Percentiles rank a stretch among this genome's conserved stretches.
phyloP scores from a whole-genome alignment of 2,113 vertebrate species.

The Potamarius usumacintae region DNA sequence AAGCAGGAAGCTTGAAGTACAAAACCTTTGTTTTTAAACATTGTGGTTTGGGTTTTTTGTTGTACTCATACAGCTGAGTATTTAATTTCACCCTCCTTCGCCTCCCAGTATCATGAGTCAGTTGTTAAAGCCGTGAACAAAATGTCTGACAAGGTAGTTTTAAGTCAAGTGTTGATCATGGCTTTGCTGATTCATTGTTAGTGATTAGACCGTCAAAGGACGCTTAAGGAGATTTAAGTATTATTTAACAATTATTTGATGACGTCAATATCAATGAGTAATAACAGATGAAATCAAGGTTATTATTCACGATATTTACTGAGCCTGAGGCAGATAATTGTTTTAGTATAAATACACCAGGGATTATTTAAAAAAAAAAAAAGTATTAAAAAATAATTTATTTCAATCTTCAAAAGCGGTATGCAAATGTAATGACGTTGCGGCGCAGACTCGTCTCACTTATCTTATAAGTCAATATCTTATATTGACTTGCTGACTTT shows the following conservation, averaged over 20 bases:
- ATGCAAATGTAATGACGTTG: no score
- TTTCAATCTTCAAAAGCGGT: no score
- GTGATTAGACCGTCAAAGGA: neutral
- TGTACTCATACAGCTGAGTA: neutral
- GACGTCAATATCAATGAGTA: no score
- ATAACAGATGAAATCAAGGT: no score
- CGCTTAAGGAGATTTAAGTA: neutral
- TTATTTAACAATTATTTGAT: neutral
- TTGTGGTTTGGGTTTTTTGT: neutral
- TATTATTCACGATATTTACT: no score
- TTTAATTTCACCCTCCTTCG: neutral
- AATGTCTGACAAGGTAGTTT: neutral
- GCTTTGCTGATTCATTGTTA: neutral
- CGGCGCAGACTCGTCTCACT: no score
- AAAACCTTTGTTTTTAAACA: neutral
- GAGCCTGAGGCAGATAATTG: no score
- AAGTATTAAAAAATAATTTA: no score
- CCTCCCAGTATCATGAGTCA: neutral
- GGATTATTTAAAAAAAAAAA: no score
- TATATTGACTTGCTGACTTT: no score
- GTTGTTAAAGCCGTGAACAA: neutral
- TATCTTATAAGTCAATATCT: no score
- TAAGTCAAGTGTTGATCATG: neutral
- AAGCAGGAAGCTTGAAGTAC: neutral
- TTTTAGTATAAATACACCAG: no score